A percentile compares a stretch with the other conserved stretches of the same genome.
These are phyloP conservation scores for Phalacrocorax carbo DNA, from an alignment of 2,113 vertebrate genomes.

Conservation along the genomic window DNA sequence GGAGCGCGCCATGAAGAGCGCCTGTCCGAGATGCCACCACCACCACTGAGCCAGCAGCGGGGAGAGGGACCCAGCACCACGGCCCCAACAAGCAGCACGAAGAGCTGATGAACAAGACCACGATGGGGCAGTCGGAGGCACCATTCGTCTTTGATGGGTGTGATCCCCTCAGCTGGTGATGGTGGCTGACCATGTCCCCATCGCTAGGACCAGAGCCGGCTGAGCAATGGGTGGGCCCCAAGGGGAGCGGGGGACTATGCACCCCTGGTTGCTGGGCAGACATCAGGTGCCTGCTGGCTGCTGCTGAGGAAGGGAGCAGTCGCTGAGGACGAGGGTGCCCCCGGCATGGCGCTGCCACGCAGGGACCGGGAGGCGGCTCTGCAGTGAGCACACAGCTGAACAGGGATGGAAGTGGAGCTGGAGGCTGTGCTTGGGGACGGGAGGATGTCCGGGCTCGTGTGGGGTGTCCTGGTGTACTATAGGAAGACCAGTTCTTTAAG, in stretches of 20 bases:
- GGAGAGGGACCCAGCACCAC: background rate
- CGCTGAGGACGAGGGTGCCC: background rate
- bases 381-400: background rate
- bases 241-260: background rate
- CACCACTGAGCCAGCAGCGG: background rate
- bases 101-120: background rate
- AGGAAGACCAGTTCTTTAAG: background rate
- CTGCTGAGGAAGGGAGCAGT: background rate
- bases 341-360: background rate
- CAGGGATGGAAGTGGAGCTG: background rate
- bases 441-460: fast-evolving
- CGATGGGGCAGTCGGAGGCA: background rate
- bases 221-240: fast-evolving
- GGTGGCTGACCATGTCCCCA: fast-evolving
- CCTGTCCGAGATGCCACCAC: fast-evolving
- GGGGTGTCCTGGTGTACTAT: background rate
- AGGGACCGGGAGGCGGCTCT: background rate
- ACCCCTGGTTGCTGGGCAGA: background rate
- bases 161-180: background rate
- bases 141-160: background rate
- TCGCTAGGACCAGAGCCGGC: background rate
- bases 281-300: background rate
- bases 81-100: background rate
- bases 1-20: too few species aligned
- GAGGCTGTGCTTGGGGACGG: background rate